Percentiles rank a stretch among this genome's conserved stretches.
phyloP scores from a whole-genome alignment of 2,888 invertebrate genomes.

The Tanypteryx hageni region DNA sequence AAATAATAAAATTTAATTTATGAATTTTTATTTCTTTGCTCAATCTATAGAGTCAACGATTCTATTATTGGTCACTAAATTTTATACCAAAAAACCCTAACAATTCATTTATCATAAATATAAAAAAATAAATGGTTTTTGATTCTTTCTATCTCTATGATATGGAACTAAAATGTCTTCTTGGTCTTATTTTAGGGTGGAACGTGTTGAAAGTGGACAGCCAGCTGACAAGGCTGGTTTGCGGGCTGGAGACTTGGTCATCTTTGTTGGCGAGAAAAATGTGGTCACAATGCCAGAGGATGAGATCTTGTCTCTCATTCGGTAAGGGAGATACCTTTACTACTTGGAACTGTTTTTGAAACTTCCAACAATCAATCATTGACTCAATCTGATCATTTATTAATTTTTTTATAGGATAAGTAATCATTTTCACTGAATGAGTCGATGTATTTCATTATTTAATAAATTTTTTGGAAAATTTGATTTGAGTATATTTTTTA shows the following conservation, averaged over 20 bases:
- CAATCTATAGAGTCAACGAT: no score
- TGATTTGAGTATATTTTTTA: background rate
- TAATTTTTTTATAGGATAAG: background rate
- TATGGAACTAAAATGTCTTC: background rate
- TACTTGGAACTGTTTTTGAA: no score
- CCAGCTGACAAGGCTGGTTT: constrained; percentile 91
- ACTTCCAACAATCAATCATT: background rate
- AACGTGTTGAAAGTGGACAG: constrained; percentile 87
- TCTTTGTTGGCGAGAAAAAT: constrained; percentile 91
- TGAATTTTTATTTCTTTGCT: background rate
- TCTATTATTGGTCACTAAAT: no score
- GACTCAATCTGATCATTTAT: background rate
- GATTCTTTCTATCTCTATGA: no score
- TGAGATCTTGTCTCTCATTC: constrained; percentile 81
- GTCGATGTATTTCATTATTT: background rate
- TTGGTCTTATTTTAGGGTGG: constrained; percentile 78
- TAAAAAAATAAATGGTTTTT: no score
- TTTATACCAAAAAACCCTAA: no score
- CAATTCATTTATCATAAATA: no score
- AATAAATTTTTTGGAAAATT: background rate
- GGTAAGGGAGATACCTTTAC: constrained; percentile 73
- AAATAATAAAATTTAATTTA: background rate
- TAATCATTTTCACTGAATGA: background rate
- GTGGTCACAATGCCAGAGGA: constrained; percentile 88
- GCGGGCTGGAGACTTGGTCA: constrained; percentile 90